Evolutionary conservation across 2,113 vertebrate species (phyloP).

Genomic region (Alligator sinensis): DNA sequence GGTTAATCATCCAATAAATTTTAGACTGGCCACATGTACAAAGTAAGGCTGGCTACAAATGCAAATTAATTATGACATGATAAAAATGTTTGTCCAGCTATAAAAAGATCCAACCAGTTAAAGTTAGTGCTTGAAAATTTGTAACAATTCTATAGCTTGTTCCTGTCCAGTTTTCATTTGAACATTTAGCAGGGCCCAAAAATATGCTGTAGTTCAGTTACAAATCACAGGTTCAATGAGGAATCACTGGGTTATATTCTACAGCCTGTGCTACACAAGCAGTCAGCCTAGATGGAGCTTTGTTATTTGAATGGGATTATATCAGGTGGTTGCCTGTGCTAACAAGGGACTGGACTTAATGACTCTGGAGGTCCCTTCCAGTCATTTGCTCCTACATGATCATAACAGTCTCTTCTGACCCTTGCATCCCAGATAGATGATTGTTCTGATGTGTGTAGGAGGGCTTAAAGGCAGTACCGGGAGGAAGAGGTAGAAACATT

Average conservation of each 20-base stretch:
- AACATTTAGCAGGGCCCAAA: background rate
- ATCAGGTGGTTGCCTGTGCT: background rate
- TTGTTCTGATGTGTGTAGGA: background rate
- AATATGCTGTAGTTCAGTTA: background rate
- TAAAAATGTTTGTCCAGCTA: no score
- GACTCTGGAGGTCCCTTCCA: background rate
- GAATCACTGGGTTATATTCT: background rate
- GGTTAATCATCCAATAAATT: no score
- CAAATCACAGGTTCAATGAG: background rate
- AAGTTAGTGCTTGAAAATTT: no score
- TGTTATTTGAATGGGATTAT: background rate
- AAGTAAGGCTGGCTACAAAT: no score
- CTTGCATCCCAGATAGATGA: background rate
- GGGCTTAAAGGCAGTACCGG: fast-evolving
- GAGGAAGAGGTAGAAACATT: background rate
- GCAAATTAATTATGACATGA: no score
- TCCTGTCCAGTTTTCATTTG: background rate
- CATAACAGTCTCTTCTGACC: background rate
- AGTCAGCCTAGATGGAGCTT: background rate
- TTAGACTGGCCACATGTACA: no score
- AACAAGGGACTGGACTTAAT: background rate
- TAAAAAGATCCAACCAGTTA: no score
- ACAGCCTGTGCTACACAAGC: background rate
- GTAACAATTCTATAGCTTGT: background rate
- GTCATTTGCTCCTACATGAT: background rate